phyloP scores from a whole-genome alignment of 2,888 invertebrate species.

The Drosophila percnosoma region DNA sequence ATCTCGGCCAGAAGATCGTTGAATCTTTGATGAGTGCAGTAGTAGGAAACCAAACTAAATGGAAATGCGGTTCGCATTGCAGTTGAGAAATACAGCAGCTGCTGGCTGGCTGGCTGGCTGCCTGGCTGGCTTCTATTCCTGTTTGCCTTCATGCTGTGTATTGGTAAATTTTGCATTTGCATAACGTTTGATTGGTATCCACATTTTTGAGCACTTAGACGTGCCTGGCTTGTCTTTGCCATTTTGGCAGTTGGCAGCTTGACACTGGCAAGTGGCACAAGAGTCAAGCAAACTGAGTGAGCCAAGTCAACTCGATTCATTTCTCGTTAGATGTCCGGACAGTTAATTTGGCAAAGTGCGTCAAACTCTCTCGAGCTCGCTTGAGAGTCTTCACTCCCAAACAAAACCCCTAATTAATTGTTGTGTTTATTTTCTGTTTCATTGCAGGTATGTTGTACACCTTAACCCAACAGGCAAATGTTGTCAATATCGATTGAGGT shows the following conservation, averaged over 20 bases:
- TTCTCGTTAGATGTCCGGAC: slow-evolving; percentile 24
- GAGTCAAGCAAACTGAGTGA: slow-evolving; percentile 33
- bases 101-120: slow-evolving; percentile 14
- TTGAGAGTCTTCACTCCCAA: background rate
- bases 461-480: slow-evolving; percentile 22
- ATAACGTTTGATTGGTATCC: slow-evolving; percentile 71
- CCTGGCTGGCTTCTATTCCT: background rate
- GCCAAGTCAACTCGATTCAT: slow-evolving; percentile 21
- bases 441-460: slow-evolving; percentile 72
- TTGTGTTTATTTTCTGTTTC: slow-evolving; percentile 52
- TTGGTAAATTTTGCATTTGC: slow-evolving; percentile 77
- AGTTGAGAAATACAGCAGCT: slow-evolving; percentile 47
- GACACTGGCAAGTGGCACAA: slow-evolving; percentile 41
- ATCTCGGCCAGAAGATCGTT: slow-evolving; percentile 47
- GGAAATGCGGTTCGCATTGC: slow-evolving; percentile 67
- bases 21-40: slow-evolving; percentile 66
- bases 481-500: slow-evolving; percentile 70
- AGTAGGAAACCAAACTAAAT: slow-evolving; percentile 58
- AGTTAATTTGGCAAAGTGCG: slow-evolving; percentile 72
- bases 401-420: slow-evolving; percentile 56
- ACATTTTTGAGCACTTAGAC: slow-evolving; percentile 46
- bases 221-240: slow-evolving; percentile 18
- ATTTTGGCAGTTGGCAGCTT: slow-evolving; percentile 42
- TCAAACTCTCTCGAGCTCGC: slow-evolving; percentile 17
- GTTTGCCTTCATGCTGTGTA: slow-evolving; percentile 34